phyloP scores from a whole-genome alignment of 2,113 vertebrate genomes.

The Pluvianellus socialis region DNA sequence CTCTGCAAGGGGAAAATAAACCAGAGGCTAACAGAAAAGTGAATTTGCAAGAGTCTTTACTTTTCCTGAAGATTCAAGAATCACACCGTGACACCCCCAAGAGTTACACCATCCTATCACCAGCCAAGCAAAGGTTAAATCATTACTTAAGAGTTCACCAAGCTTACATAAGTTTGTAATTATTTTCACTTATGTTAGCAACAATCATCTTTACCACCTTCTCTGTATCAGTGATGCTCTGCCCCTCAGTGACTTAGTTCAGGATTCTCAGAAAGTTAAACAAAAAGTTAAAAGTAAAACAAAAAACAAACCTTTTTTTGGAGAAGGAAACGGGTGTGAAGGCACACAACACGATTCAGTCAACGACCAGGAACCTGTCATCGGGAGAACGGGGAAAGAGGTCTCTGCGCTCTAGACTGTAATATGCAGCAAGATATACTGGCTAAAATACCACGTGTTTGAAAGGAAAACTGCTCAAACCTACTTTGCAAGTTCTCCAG shows the following conservation, averaged over 20 bases:
- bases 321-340: constrained; percentile 65
- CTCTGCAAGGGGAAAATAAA: not conserved
- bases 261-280: not conserved
- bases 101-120: not conserved
- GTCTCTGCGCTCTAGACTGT: constrained; percentile 55
- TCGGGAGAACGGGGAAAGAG: constrained; percentile 69
- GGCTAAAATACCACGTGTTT: constrained; percentile 62
- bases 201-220: not conserved
- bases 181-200: not conserved
- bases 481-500: constrained; percentile 57
- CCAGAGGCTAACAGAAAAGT: not conserved
- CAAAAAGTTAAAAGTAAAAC: constrained; percentile 37
- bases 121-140: not conserved
- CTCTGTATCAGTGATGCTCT: not conserved
- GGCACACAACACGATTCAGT: constrained; percentile 68
- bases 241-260: not conserved
- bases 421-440: constrained; percentile 56
- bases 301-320: constrained; percentile 71
- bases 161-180: not conserved
- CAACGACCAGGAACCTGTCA: constrained; percentile 72
- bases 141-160: not conserved
- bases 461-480: constrained; percentile 57
- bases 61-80: not conserved
- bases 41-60: not conserved
- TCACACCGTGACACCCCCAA: not conserved